Evolutionary conservation across 2,888 invertebrate species (phyloP), one percentile per base, ranked within the genome.

Genomic region (Drosophila tanythrix): DNA sequence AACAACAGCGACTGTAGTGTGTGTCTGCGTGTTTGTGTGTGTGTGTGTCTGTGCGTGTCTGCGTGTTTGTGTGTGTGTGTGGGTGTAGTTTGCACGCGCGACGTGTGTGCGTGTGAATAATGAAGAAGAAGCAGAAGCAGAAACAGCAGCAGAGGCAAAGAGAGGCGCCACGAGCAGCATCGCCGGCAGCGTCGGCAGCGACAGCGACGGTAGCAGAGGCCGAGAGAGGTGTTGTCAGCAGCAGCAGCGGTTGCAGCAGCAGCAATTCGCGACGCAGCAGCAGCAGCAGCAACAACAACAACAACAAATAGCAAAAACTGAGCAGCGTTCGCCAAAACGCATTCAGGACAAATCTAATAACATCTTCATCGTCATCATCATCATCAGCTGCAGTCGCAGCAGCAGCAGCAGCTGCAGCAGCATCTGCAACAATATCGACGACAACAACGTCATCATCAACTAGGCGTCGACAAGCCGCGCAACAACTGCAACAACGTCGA

Each of bases 111-210:
- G 81, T 89, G 81, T 89, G 83, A 87, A 89, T 83, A 73, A 86
- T 90, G 90, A 86, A 89, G 86, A 86, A 86, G 75, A 86, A 86
- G 86, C 90, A 85, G 74, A 89, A 90, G 74, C 90, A 85, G 72
- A 88, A 89, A 70, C 81, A 79, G 59, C 72, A 71, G 57, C 76
- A 73, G 62, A 69, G 40, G 63, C 72, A 60, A 67, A 65, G 68
- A 64, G 64, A 66, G 82, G 71, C 38, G 48, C 74, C 53, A 57
- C 55, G 66, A 84, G 72, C 35, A 64, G 70, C 81, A 65, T 63
- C 87, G 62, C 63, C 67, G 43, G 31, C 75, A n/a, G 60, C 65
- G 64, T 65, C 63, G 60, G 48, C 69, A 74, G 65, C 75, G 58
- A 40, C 59, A 50, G 61, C 48, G 43, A 60, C 59, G 40, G 51